phyloP scores from a whole-genome alignment of 1,140 invertebrate genomes.

The Bombus breviceps region DNA sequence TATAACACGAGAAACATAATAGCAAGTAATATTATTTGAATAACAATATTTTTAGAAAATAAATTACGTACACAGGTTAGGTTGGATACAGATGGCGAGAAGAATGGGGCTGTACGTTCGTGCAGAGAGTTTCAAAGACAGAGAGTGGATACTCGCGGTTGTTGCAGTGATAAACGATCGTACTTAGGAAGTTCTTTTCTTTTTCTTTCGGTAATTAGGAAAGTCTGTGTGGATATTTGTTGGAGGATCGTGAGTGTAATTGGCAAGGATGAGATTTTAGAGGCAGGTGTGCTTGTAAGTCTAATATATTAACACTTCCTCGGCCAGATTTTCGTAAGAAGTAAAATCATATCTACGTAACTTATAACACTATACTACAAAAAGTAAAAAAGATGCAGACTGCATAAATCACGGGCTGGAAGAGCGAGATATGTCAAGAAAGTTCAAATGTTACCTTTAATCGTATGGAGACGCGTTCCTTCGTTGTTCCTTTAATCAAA shows the following conservation, averaged over 20 bases:
- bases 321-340: neutral
- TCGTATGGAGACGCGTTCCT: neutral
- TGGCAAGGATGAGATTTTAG: neutral
- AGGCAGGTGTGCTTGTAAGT: neutral
- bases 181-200: neutral
- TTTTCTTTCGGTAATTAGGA: neutral
- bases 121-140: neutral
- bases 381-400: neutral
- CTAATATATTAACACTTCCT: neutral
- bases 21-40: too few relatives aligned
- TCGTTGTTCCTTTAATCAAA: neutral
- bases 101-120: neutral
- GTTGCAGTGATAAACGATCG: conserved; percentile 1
- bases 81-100: neutral
- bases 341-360: neutral
- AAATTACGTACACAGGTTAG: neutral
- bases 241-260: neutral
- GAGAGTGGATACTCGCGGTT: neutral
- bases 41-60: too few relatives aligned
- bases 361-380: neutral
- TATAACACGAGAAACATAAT: too few relatives aligned
- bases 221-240: neutral
- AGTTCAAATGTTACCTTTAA: too few relatives aligned
- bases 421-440: neutral
- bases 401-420: too few relatives aligned